These are phyloP conservation scores for Lasioglossum vierecki DNA, from an alignment of 2,888 invertebrate species.

Conservation along the genomic window DNA sequence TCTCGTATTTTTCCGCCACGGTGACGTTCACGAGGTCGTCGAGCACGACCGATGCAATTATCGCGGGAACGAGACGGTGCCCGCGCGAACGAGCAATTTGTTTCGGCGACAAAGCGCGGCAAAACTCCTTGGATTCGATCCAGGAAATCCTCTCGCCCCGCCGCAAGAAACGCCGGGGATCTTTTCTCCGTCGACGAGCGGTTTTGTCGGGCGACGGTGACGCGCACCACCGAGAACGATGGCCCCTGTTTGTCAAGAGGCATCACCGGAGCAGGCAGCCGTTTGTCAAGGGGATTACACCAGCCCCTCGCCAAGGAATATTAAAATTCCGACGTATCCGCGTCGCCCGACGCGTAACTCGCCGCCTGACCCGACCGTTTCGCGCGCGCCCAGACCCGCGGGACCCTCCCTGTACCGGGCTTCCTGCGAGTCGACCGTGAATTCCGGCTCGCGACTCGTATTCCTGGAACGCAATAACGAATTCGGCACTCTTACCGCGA, in stretches of 20 bases:
- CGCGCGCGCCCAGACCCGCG: conserved; percentile 20
- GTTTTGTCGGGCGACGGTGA: conserved; percentile 34
- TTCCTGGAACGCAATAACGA: conserved; percentile 54
- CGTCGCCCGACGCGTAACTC: conserved; percentile 58
- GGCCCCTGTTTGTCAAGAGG: conserved; percentile 79
- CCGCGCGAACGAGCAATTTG: conserved; percentile 71
- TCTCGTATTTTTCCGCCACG: conserved; percentile 43
- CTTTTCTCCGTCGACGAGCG: neutral
- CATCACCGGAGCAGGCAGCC: conserved; percentile 75
- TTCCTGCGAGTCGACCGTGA: conserved; percentile 12
- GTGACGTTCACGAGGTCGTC: conserved; percentile 44
- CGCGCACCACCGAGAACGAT: conserved; percentile 70
- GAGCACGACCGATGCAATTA: conserved; percentile 58
- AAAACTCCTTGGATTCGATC: conserved; percentile 75
- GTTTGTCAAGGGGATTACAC: conserved; percentile 79
- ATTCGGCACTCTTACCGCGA: conserved; percentile 17
- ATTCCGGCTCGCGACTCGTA: conserved; percentile 14
- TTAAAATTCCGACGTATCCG: conserved; percentile 77
- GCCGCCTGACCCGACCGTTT: conserved; percentile 34
- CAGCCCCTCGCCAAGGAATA: conserved; percentile 71
- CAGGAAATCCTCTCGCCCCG: conserved; percentile 60
- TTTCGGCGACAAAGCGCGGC: conserved; percentile 79
- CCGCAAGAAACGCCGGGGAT: neutral
- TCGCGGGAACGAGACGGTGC: conserved; percentile 38
- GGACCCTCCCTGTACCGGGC: conserved; percentile 1